A percentile compares a stretch with the other conserved stretches of the same genome.
These are phyloP conservation scores for Eulemur macaco DNA, from an alignment of 2,113 vertebrate genomes.

Conservation along the genomic window DNA sequence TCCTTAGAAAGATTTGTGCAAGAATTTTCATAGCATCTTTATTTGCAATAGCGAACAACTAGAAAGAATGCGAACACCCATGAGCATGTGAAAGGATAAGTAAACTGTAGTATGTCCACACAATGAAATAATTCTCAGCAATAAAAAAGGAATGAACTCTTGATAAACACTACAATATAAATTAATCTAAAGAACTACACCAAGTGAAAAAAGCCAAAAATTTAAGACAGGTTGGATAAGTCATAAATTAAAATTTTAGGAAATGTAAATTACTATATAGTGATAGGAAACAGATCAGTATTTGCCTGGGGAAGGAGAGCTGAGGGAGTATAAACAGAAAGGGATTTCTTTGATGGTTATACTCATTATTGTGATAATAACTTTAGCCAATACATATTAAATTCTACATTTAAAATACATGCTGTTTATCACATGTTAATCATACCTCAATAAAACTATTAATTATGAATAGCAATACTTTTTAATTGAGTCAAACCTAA, in stretches of 20 bases:
- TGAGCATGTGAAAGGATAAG: neutral
- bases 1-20: neutral
- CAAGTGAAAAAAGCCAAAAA: neutral
- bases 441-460: neutral
- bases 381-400: neutral
- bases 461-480: neutral
- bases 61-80: neutral
- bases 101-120: neutral
- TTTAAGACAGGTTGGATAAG: neutral
- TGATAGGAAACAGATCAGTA: neutral
- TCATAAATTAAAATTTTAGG: neutral
- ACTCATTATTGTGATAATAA: neutral
- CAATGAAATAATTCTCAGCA: neutral
- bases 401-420: neutral
- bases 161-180: neutral
- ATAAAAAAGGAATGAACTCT: neutral
- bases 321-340: no score
- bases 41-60: neutral
- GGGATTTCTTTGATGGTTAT: neutral
- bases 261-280: neutral
- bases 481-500: neutral
- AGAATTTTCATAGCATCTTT: neutral
- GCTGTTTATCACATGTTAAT: neutral
- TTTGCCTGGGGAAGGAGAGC: neutral
- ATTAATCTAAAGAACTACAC: neutral